phyloP scores from a whole-genome alignment of 2,113 vertebrate species.

The Fukomys damarensis region DNA sequence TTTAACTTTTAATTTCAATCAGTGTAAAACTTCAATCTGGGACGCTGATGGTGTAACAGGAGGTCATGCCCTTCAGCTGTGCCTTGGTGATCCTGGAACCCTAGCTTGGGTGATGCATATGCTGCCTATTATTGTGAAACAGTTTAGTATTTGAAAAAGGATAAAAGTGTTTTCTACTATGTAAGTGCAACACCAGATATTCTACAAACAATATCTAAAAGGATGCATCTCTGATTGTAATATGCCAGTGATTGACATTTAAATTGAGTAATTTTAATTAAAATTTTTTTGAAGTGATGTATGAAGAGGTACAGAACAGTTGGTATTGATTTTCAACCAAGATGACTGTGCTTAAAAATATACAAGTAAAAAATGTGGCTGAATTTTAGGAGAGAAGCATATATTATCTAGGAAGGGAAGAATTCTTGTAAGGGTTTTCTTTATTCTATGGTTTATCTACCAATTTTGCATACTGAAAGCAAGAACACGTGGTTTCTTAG shows the following conservation, averaged over 20 bases:
- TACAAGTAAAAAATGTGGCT: neutral
- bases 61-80: constrained; percentile 77
- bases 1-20: neutral
- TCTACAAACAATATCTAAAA: constrained; percentile 11
- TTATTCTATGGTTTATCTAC: neutral
- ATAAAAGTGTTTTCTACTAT: neutral
- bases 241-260: neutral
- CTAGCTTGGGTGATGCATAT: neutral
- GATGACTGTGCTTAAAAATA: neutral
- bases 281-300: neutral
- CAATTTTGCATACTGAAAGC: neutral
- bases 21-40: neutral
- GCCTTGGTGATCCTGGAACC: neutral
- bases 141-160: constrained; percentile 34
- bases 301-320: neutral
- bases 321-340: neutral
- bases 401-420: neutral
- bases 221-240: neutral
- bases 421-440: neutral
- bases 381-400: neutral
- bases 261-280: neutral
- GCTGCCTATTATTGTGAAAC: constrained; percentile 47
- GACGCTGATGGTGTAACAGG: constrained; percentile 33
- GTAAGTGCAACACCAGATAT: neutral
- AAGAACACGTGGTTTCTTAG: neutral